Evolutionary conservation across 2,888 invertebrate genomes (phyloP).

Genomic region (Sphecodes monilicornis): DNA sequence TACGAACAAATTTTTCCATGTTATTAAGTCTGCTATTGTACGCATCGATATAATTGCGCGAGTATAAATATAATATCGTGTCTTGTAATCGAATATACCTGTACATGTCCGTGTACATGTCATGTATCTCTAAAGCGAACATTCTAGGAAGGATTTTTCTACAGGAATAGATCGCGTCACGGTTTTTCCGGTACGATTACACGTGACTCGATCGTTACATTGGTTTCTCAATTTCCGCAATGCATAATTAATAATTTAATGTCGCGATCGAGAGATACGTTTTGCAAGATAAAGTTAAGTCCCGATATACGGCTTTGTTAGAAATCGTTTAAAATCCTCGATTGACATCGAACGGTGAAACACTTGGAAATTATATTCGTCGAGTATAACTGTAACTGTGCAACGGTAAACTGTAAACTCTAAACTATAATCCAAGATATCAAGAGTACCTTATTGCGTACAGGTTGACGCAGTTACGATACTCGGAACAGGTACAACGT

Average conservation of each 20-base stretch:
- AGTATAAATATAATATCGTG: neutral
- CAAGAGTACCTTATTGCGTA: neutral
- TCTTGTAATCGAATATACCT: neutral
- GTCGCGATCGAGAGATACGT: neutral
- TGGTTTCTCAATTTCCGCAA: constrained; percentile 8
- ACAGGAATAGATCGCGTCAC: constrained; percentile 25
- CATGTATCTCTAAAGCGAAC: neutral
- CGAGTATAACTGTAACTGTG: neutral
- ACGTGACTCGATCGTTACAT: constrained; percentile 7
- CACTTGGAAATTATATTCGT: neutral
- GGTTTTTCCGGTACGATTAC: constrained; percentile 25
- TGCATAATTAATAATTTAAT: constrained; percentile 17
- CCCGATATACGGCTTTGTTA: neutral
- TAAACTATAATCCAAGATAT: neutral
- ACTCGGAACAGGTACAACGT: neutral
- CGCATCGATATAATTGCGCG: neutral
- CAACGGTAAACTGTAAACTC: neutral
- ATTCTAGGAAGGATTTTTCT: constrained; percentile 13
- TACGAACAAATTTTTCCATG: neutral
- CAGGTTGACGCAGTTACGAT: neutral
- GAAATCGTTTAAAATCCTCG: neutral
- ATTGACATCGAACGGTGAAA: neutral
- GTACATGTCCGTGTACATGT: neutral
- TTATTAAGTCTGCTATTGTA: neutral
- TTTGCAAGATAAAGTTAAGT: neutral